Base-by-base conservation (phyloP, 2,113 vertebrate genomes). In the Lota lota region DNA sequence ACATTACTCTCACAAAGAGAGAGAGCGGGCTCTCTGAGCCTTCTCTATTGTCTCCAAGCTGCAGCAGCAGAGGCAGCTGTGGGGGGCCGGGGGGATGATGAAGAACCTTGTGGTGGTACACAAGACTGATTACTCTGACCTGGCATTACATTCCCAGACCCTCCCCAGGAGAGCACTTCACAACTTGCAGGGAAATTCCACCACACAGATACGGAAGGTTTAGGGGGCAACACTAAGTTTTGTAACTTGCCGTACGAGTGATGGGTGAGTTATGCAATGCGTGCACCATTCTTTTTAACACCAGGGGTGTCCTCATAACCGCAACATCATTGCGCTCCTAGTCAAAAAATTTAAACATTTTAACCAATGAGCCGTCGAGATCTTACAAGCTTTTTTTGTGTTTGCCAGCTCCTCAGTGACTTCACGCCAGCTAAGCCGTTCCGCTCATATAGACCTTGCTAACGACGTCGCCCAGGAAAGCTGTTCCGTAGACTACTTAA, bases 91-190 rank as follows among this genome's bases (percentile, higher is more conserved):
- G 73, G 79, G 76, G 79, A 86, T 86, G 82, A 85, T 77, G 71
- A 85, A 73, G 78, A 72, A 70, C 75, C 74, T 33, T 58, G 21
- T 67, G 68, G 75, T 33, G 69, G 69, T 82, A 78, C 68, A 77
- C 71, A 76, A 81, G 83, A 82, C 68, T 79, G 76, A 81, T 71
- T 88, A 75, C 79, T 81, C 69, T 76, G 75, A 47, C 59, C 74
- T 72, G 75, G 76, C 82, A 73, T 73, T 84, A 80, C 36, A 80
- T 22, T 63, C 78, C 76, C 50, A 80, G 80, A 87, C 83, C 87
- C 83, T 74, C 54, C 76, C 54, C 36, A 79, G 77, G 81, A 83
- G 79, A 83, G 65, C 16, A 6, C 68, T 79, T 70, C 63, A 81
- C 69, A 53, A 58, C 68, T 28, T 36, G 74, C 77, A 47, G 11